A percentile compares a stretch with the other conserved stretches of the same genome.
These are phyloP conservation scores for Ophraella communa DNA, from an alignment of 2,888 invertebrate genomes.

Conservation along the genomic window DNA sequence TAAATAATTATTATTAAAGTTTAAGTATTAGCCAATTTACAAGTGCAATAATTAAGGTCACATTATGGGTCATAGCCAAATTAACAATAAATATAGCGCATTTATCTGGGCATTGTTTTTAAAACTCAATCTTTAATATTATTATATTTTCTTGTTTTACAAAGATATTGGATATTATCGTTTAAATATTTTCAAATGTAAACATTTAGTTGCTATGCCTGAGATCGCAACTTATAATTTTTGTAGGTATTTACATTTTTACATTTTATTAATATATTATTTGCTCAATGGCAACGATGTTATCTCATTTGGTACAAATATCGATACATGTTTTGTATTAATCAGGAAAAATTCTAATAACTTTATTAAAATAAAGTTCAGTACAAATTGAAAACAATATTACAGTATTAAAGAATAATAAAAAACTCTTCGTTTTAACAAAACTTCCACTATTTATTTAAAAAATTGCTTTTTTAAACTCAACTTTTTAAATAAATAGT, in stretches of 20 bases:
- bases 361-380: background rate
- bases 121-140: background rate
- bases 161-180: background rate
- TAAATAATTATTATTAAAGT: background rate
- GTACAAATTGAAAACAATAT: background rate
- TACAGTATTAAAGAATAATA: no score
- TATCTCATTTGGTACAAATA: background rate
- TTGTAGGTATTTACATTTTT: no score
- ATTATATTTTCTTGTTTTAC: background rate
- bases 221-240: background rate
- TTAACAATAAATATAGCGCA: conserved; percentile 1
- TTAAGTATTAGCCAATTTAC: background rate
- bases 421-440: no score
- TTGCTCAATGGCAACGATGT: background rate
- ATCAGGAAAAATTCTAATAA: no score
- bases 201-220: background rate
- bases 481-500: no score
- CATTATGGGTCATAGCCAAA: background rate
- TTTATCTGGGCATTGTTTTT: conserved; percentile 3
- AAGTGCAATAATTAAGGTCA: background rate
- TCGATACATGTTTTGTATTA: background rate
- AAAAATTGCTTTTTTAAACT: no score
- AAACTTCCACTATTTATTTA: no score
- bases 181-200: background rate
- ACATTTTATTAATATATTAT: no score